These are phyloP conservation scores for Marronus borbonicus DNA, from an alignment of 2,888 invertebrate genomes.

Conservation along the genomic window DNA sequence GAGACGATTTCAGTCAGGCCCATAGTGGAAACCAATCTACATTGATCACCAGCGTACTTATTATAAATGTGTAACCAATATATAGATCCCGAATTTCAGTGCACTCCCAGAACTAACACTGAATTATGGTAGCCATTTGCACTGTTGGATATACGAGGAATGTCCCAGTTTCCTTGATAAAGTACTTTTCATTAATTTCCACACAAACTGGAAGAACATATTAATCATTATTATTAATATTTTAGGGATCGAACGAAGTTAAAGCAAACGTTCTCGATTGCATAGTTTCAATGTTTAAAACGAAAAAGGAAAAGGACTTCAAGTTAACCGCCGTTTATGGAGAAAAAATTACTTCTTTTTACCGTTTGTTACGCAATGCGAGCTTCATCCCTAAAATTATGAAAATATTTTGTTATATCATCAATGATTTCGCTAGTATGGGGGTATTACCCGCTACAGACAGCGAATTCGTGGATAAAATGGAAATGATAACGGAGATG, in stretches of 20 bases:
- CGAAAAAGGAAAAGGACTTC: constrained; percentile 8
- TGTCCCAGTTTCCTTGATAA: constrained; percentile 24
- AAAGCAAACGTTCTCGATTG: constrained; percentile 28
- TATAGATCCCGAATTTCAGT: not conserved
- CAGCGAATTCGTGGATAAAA: not conserved
- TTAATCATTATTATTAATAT: not conserved
- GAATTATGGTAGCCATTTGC: not conserved
- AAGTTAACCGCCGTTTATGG: constrained; percentile 21
- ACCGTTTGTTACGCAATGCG: constrained; percentile 12
- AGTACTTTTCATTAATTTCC: constrained; percentile 13
- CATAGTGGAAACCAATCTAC: too few species aligned
- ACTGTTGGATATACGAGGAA: constrained; percentile 28
- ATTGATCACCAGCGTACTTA: too few species aligned
- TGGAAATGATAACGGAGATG: not conserved
- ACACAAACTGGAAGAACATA: not conserved
- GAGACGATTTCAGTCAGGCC: too few species aligned
- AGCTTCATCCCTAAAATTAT: not conserved
- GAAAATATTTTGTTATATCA: constrained; percentile 32
- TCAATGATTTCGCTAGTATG: constrained; percentile 28
- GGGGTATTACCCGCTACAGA: constrained; percentile 5
- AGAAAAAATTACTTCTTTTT: constrained; percentile 23
- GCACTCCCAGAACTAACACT: constrained; percentile 1
- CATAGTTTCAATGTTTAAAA: constrained; percentile 29
- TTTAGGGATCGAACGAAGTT: constrained; percentile 15
- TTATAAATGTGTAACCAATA: too few species aligned